Conservation (phyloP, 2,888 invertebrate species). For the Metopia argyrocephala region DNA sequence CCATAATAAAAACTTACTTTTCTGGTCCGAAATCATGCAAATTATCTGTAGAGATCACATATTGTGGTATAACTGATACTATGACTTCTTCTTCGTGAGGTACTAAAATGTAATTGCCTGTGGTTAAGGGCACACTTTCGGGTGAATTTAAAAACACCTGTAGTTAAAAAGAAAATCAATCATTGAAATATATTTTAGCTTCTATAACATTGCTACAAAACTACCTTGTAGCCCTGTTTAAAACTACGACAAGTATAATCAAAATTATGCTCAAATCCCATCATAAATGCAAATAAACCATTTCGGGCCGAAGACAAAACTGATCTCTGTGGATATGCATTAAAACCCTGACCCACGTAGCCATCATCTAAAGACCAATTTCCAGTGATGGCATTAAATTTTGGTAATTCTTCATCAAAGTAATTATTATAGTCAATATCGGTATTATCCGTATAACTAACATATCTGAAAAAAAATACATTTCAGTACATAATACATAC, state of each 20-base stretch:
- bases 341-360: slow-evolving; percentile 80
- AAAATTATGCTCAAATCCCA: slow-evolving; percentile 82
- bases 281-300: slow-evolving; percentile 82
- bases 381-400: slow-evolving; percentile 69
- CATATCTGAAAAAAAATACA: slow-evolving; percentile 59
- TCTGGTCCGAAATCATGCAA: slow-evolving; percentile 81
- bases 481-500: background rate
- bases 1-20: slow-evolving; percentile 76
- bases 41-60: slow-evolving; percentile 85
- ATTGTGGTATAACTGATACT: slow-evolving; percentile 85
- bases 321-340: slow-evolving; percentile 85
- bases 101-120: slow-evolving; percentile 75
- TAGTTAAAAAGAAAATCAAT: no score
- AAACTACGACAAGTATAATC: slow-evolving; percentile 86
- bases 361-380: slow-evolving; percentile 84
- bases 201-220: background rate
- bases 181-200: background rate
- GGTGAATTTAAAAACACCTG: slow-evolving; percentile 76
- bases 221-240: slow-evolving; percentile 85
- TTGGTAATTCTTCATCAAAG: slow-evolving; percentile 67
- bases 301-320: slow-evolving; percentile 83
- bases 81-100: slow-evolving; percentile 81
- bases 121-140: slow-evolving; percentile 76
- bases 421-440: slow-evolving; percentile 71
- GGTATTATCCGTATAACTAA: slow-evolving; percentile 71